Evolutionary conservation across 2,888 invertebrate genomes (phyloP).

Genomic region (Lasioglossum malachurum): DNA sequence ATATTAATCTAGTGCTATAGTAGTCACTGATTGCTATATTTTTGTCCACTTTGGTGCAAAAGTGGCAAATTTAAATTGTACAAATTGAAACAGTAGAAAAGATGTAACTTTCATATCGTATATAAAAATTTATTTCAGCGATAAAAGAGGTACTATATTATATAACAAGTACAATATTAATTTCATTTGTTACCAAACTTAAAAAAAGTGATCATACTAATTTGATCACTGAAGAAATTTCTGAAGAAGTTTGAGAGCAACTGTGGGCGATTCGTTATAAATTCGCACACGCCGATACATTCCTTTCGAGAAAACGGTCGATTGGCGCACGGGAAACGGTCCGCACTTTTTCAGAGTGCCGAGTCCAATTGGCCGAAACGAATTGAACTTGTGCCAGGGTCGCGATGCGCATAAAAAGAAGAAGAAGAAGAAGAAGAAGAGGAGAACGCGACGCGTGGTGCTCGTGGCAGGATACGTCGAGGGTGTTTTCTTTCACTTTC

Average conservation of each 20-base stretch:
- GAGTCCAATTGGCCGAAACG: slow-evolving; percentile 65
- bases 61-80: too few species aligned
- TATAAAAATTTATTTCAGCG: too few species aligned
- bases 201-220: background rate
- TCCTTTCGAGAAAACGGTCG: slow-evolving; percentile 40
- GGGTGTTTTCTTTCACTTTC: slow-evolving; percentile 49
- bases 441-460: slow-evolving; percentile 30
- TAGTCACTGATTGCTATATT: too few species aligned
- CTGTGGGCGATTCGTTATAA: background rate
- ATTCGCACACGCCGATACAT: slow-evolving; percentile 13
- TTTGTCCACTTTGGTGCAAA: too few species aligned
- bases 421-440: slow-evolving; percentile 1
- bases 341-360: slow-evolving; percentile 47
- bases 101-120: too few species aligned
- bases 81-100: too few species aligned
- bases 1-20: too few species aligned
- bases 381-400: slow-evolving; percentile 68
- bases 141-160: background rate
- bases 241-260: background rate
- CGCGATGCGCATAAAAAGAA: slow-evolving; percentile 52
- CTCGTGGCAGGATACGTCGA: slow-evolving; percentile 36
- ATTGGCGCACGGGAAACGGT: slow-evolving; percentile 46
- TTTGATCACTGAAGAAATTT: background rate
- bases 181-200: background rate
- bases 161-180: background rate